Conservation (phyloP, 2,888 invertebrate genomes). For the Polydrusus tereticollis region DNA sequence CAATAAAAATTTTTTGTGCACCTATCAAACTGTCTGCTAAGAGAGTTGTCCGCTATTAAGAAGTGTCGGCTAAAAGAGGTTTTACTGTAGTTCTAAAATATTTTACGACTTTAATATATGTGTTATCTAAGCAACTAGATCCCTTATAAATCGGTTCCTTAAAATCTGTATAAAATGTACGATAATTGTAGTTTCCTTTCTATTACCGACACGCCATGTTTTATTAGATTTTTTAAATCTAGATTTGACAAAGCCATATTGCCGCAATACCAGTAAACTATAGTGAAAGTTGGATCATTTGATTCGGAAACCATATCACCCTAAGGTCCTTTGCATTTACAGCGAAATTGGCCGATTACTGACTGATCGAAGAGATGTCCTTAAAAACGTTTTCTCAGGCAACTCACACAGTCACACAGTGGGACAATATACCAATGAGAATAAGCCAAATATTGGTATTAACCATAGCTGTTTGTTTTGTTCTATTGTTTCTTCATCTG, state of each 20-base stretch:
- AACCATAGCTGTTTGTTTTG: too few species aligned
- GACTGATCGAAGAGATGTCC: conserved; percentile 38
- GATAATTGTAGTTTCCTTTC: too few species aligned
- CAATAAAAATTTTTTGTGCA: too few species aligned
- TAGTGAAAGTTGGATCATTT: conserved; percentile 46
- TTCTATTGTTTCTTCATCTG: too few species aligned
- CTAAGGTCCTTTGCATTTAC: conserved; percentile 31
- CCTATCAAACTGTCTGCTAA: too few species aligned
- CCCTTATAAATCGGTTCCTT: too few species aligned
- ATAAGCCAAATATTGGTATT: not conserved
- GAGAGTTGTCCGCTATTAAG: too few species aligned
- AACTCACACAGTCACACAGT: conserved; percentile 29
- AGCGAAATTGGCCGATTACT: conserved; percentile 38
- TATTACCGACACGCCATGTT: not conserved
- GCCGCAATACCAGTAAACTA: conserved; percentile 17
- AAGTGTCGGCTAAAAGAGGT: not conserved
- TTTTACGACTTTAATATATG: too few species aligned
- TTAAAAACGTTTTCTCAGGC: conserved; percentile 34
- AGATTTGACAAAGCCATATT: not conserved
- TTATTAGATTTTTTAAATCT: not conserved
- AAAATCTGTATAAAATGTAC: too few species aligned
- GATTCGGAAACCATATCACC: conserved; percentile 38
- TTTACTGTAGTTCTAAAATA: too few species aligned
- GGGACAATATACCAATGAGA: not conserved
- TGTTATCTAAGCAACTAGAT: too few species aligned